Evolutionary conservation across 2,797 vertebrate genomes (phyloP), one percentile per base, ranked within the genome.

Genomic region (Xenops minutus): DNA sequence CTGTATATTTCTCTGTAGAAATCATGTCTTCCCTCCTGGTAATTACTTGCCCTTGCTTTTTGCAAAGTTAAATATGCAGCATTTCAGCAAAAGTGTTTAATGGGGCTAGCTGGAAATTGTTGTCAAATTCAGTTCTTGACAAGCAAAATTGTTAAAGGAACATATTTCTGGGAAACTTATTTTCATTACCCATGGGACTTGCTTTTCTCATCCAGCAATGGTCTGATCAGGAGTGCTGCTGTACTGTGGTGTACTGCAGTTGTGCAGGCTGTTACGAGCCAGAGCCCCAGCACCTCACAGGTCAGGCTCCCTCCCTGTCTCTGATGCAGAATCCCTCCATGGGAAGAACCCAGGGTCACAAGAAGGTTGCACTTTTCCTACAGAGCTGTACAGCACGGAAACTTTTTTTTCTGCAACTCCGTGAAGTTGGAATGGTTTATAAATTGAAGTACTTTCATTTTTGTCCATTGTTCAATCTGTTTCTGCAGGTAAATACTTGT

Each of bases 1-100:
- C 59, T 56, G 23, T 76, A 14, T 74, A 37, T 95, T 80, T 93
- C 39, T 66, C 16, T 64, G 39, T 34, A 87, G 72, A 89, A 94
- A 39, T 78, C 51, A 3, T 54, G 34, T 73, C 64, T 21, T 77
- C 61, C 85, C 82, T 78, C 32, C 29, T 4, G 5, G 55, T 86
- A 81, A 90, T 94, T 89, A 59, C 46, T 88, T 83, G 36, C 48
- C 32, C 61, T 71, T 41, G 32, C 14, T 73, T 94, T 89, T 76
- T 90, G 34, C 18, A 5, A 73, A 72, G 55, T 87, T 87, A 88
- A 88, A 76, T 79, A 48, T 58, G 68, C 51, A 56, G 6, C 10
- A 0, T 68, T 85, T 92, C 58, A 72, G 55, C 71, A 67, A 36
- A 83, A 77, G 23, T 32, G 22, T 43, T 84, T 59, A 76, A 49